Conservation (phyloP, 2,888 invertebrate species). For the Ectemnius continuus region DNA sequence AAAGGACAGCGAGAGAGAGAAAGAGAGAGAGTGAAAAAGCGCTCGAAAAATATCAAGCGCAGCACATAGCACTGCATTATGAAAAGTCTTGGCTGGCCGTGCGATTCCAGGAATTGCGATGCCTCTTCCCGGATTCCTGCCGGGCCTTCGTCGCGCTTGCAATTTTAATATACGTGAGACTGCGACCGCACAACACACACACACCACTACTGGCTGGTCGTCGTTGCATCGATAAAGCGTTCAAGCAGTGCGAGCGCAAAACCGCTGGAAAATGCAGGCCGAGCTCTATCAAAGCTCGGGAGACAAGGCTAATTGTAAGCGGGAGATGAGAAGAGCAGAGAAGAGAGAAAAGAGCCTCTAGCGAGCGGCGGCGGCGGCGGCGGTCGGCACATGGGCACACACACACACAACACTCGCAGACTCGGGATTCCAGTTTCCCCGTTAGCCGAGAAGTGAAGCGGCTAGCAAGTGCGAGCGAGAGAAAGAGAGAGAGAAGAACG, state of each 20-base stretch:
- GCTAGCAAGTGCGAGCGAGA: slow-evolving; percentile 24
- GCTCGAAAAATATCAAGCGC: slow-evolving; percentile 48
- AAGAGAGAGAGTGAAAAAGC: background rate
- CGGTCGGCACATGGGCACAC: too few relatives aligned
- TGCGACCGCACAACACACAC: background rate
- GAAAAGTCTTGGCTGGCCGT: slow-evolving; percentile 41
- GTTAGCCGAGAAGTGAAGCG: slow-evolving; percentile 48
- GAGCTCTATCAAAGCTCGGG: slow-evolving; percentile 21
- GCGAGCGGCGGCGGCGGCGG: slow-evolving; percentile 1
- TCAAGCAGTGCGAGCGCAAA: slow-evolving; percentile 40
- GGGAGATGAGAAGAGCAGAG: slow-evolving; percentile 17
- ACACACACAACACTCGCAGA: background rate
- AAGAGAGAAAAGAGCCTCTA: background rate
- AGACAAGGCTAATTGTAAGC: slow-evolving; percentile 49
- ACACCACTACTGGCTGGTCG: background rate
- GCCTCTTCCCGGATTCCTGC: slow-evolving; percentile 48
- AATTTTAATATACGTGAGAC: slow-evolving; percentile 51
- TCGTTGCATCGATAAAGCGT: slow-evolving; percentile 43
- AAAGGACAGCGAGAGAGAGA: background rate
- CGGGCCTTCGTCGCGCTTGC: slow-evolving; percentile 32
- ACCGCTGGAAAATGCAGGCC: slow-evolving; percentile 24
- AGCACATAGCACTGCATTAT: slow-evolving; percentile 42
- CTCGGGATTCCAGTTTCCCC: slow-evolving; percentile 61
- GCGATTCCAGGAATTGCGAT: background rate
- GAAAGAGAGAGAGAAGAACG: slow-evolving; percentile 11